These are phyloP conservation scores for Holacanthus passer DNA, from an alignment of 2,113 vertebrate genomes.

Conservation along the genomic window DNA sequence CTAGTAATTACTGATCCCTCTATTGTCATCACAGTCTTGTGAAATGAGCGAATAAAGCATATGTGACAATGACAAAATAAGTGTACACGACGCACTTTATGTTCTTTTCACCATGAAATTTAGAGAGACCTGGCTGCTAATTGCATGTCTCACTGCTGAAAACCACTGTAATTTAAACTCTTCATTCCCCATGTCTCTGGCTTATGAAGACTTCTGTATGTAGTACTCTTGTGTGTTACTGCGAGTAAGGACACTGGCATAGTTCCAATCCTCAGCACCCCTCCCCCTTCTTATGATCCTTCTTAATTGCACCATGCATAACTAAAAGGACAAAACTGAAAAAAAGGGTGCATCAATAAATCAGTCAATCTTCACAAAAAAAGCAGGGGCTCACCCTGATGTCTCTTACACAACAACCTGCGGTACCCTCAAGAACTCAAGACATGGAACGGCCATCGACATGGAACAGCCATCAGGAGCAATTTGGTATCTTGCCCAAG, in stretches of 20 bases:
- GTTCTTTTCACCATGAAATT: neutral
- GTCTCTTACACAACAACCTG: constrained; percentile 40
- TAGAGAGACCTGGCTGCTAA: neutral
- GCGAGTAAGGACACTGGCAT: constrained; percentile 13
- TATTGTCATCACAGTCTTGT: neutral
- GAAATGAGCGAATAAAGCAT: constrained; percentile 12
- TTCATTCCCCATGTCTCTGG: neutral
- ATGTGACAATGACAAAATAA: neutral
- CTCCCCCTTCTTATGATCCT: constrained; percentile 20
- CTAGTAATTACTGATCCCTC: neutral
- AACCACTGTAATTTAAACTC: neutral
- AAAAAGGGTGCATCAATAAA: constrained; percentile 50
- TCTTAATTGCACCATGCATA: constrained; percentile 44
- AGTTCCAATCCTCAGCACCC: constrained; percentile 18
- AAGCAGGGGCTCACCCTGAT: constrained; percentile 3
- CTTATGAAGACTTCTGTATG: neutral
- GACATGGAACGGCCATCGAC: no score
- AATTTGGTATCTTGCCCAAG: no score
- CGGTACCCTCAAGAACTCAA: constrained; percentile 26
- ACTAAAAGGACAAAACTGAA: constrained; percentile 14
- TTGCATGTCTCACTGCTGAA: neutral
- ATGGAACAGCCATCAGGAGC: no score
- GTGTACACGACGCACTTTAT: neutral
- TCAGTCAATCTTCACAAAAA: constrained; percentile 41
- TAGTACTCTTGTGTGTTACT: neutral